Evolutionary conservation across 2,888 invertebrate genomes (phyloP).

Genomic region (Drosophila hamatofila): DNA sequence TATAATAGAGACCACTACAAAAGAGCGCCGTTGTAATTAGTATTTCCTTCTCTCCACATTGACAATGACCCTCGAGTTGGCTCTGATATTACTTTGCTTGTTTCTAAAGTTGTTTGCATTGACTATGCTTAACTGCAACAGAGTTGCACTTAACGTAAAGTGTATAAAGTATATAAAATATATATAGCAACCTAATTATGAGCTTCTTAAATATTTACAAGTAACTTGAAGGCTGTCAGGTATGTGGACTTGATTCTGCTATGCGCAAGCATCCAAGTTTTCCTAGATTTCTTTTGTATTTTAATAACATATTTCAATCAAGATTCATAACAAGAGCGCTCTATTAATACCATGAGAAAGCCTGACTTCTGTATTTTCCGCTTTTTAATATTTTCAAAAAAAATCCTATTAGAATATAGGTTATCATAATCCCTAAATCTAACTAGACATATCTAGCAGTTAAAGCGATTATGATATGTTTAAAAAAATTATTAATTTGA

Average conservation of each 20-base stretch:
- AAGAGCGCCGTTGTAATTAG: constrained; percentile 19
- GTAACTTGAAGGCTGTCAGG: neutral
- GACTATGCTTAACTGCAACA: neutral
- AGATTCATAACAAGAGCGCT: too few relatives aligned
- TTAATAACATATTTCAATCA: neutral
- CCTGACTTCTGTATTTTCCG: too few relatives aligned
- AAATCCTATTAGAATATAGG: too few relatives aligned
- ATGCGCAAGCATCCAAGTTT: neutral
- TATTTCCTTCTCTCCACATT: constrained; percentile 23
- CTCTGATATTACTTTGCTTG: constrained; percentile 1
- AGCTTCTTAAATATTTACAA: neutral
- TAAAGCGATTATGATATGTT: too few relatives aligned
- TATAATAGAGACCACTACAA: constrained; percentile 22
- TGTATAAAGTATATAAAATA: neutral
- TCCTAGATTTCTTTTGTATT: neutral
- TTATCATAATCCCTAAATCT: too few relatives aligned
- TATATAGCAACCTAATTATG: neutral
- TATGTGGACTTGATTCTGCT: neutral
- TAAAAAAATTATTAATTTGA: too few relatives aligned
- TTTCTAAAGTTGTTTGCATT: neutral
- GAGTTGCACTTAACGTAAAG: neutral
- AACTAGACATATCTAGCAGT: too few relatives aligned
- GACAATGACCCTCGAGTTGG: constrained; percentile 20
- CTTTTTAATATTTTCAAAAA: too few relatives aligned
- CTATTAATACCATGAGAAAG: too few relatives aligned